A percentile compares a stretch with the other conserved stretches of the same genome.
phyloP scores from a whole-genome alignment of 2,113 vertebrate species.

The Poeciliopsis turrubarensis region DNA sequence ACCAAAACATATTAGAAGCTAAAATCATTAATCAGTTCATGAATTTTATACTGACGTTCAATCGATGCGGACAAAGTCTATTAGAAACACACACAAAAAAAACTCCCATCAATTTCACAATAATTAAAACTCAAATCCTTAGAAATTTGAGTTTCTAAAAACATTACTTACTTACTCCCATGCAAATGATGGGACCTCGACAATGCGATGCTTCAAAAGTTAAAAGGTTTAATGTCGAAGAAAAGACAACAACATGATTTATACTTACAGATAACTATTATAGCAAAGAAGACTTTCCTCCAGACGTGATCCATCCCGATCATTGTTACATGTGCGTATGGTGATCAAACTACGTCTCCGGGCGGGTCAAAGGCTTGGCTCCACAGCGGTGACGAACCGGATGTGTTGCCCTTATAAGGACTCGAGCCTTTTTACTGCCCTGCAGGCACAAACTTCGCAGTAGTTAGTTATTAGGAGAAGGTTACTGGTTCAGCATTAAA shows the following conservation, averaged over 20 bases:
- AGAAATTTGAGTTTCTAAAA: too few relatives aligned
- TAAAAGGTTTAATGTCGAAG: not conserved
- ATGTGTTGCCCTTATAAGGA: constrained; percentile 42
- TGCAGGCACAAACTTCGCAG: not conserved
- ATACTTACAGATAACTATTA: constrained; percentile 58
- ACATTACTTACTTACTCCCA: not conserved
- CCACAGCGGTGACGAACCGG: constrained; percentile 32
- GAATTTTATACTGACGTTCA: not conserved
- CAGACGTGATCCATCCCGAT: constrained; percentile 56
- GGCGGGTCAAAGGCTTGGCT: constrained; percentile 48
- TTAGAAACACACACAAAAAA: not conserved
- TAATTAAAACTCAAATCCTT: not conserved
- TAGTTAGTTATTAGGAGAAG: not conserved
- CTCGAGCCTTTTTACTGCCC: not conserved
- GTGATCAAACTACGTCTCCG: constrained; percentile 13
- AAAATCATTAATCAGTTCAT: not conserved
- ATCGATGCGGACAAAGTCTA: not conserved
- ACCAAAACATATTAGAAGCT: not conserved
- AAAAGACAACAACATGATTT: not conserved
- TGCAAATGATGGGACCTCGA: not conserved
- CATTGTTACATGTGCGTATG: constrained; percentile 37
- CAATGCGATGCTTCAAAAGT: not conserved
- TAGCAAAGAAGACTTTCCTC: constrained; percentile 21
- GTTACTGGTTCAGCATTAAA: not conserved
- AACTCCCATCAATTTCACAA: not conserved